A percentile compares a stretch with the other conserved stretches of the same genome.
Conservation (phyloP, 2,797 vertebrate species). For the Clarias fuscus region DNA sequence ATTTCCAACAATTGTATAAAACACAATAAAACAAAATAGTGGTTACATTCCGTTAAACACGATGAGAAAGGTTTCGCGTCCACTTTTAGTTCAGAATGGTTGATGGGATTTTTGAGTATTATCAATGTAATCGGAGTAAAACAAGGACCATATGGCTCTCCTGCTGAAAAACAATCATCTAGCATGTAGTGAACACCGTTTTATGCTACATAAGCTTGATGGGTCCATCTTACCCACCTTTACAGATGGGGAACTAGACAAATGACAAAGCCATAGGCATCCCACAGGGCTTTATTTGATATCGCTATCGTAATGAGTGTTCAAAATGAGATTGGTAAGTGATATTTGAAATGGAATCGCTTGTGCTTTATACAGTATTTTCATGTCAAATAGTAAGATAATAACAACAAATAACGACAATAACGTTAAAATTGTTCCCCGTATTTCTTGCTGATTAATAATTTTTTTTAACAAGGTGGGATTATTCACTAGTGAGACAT, state of each 20-base stretch:
- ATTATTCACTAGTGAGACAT: background rate
- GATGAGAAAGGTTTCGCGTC: background rate
- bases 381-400: constrained; percentile 21
- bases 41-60: constrained; percentile 15
- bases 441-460: background rate
- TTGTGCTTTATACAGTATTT: constrained; percentile 34
- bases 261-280: constrained; percentile 33
- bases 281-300: constrained; percentile 43
- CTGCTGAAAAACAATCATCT: constrained; percentile 44
- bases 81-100: constrained; percentile 9
- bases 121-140: constrained; percentile 43
- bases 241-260: constrained; percentile 36
- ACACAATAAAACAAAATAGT: background rate
- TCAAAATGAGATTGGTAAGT: constrained; percentile 43
- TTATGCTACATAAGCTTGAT: constrained; percentile 33
- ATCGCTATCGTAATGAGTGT: constrained; percentile 32
- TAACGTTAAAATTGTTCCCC: background rate
- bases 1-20: constrained; percentile 11
- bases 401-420: background rate
- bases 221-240: constrained; percentile 38
- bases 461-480: background rate
- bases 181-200: constrained; percentile 34
- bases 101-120: background rate
- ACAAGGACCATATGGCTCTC: constrained; percentile 23
- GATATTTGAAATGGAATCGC: constrained; percentile 43